Conservation (phyloP, 2,888 invertebrate species). For the Alentia gelatinosa region DNA sequence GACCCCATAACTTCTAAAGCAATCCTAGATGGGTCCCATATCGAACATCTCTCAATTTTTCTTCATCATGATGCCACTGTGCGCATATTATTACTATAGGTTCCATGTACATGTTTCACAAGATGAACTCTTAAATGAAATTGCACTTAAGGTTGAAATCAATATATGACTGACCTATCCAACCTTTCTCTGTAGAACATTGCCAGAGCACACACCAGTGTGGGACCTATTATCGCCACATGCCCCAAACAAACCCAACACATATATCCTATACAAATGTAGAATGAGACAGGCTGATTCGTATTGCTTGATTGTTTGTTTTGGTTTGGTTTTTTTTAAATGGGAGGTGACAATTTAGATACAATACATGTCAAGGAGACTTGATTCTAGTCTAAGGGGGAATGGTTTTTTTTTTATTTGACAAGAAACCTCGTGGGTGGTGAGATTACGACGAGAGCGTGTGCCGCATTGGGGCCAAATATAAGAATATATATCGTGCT, state of each 20-base stretch:
- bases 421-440: constrained; percentile 1
- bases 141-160: constrained; percentile 51
- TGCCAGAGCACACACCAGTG: background rate
- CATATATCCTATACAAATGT: background rate
- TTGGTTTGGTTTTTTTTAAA: constrained; percentile 21
- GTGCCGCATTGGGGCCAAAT: constrained; percentile 28
- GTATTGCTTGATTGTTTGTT: constrained; percentile 36
- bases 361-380: constrained; percentile 11
- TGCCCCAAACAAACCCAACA: constrained; percentile 24
- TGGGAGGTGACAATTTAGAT: constrained; percentile 19
- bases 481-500: constrained; percentile 36
- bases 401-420: background rate
- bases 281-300: constrained; percentile 25
- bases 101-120: constrained; percentile 6
- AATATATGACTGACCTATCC: background rate
- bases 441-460: constrained; percentile 10
- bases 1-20: background rate
- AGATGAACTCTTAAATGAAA: background rate
- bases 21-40: background rate
- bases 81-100: background rate
- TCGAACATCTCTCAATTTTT: background rate
- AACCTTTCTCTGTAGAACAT: background rate
- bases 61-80: background rate
- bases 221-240: background rate
- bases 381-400: constrained; percentile 12